Base-by-base conservation (phyloP, 2,797 vertebrate genomes). In the Momotus momota region DNA sequence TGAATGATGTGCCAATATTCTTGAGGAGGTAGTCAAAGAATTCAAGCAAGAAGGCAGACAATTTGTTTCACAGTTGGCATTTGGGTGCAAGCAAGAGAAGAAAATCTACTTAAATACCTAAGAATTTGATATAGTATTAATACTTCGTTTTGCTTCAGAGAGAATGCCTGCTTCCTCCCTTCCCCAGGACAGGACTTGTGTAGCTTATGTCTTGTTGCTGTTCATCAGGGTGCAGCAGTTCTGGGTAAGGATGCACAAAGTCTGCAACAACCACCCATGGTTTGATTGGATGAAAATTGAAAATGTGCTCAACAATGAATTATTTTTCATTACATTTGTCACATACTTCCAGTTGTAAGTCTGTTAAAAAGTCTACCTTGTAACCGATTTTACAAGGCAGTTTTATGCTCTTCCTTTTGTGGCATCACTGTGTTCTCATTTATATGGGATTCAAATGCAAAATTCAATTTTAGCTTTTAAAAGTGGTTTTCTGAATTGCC, bases 171-270 rank as follows among this genome's bases (percentile, higher is more conserved):
- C 54, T 85, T 45, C 41, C 38, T 49, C 14, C 26, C n/a, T 57
- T 15, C 9, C 29, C 12, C 0, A 0, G 16, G 31, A 57, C 75
- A 45, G 27, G 33, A 15, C 21, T 23, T 15, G 4, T 12, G n/a
- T 3, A 25, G 27, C 21, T 3, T 21, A 5, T 14, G 12, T 8
- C 72, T 60, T 35, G 7, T 2, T n/a, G 27, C 27, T 64, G 35
- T 23, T 54, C 29, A 43, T 40, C 54, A 40, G 35, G 33, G 29
- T 45, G 67, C 72, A 71, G 49, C 3, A 1, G 38, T 17, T 57
- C 18, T 1, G 18, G 23, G 33, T 29, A 61, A 88, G 66, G 17
- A 61, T 2, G 11, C 33, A 80, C 33, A 82, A 61, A 52, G 57
- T n/a, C 31, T 33, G 11, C 43, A 70, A 58, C 19, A 55, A 70